These are phyloP conservation scores for Datnioides undecimradiatus DNA, from an alignment of 2,113 vertebrate species.

Conservation along the genomic window DNA sequence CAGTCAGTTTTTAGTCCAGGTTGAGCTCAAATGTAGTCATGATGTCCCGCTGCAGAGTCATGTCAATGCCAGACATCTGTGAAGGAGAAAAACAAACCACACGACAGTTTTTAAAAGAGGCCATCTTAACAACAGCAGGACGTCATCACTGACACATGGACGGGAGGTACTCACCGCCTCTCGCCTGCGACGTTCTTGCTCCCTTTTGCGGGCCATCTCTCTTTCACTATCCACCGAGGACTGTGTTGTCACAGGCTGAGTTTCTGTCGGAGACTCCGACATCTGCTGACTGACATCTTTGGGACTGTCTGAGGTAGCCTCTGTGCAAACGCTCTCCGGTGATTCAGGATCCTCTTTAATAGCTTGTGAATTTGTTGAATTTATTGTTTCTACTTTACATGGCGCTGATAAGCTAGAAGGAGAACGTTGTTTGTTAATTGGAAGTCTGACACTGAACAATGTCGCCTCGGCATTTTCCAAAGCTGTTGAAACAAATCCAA, in stretches of 20 bases:
- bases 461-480: neutral
- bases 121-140: accelerated
- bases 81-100: slow-evolving; percentile 49
- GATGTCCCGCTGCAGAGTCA: slow-evolving; percentile 90
- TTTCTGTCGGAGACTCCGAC: slow-evolving; percentile 42
- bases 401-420: slow-evolving; percentile 44
- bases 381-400: slow-evolving; percentile 41
- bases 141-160: neutral
- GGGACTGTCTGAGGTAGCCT: slow-evolving; percentile 45
- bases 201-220: slow-evolving; percentile 88
- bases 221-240: slow-evolving; percentile 76
- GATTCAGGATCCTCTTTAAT: slow-evolving; percentile 40
- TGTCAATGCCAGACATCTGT: slow-evolving; percentile 90
- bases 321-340: slow-evolving; percentile 48
- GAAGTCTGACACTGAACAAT: neutral
- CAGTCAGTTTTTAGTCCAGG: slow-evolving; percentile 79
- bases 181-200: slow-evolving; percentile 91
- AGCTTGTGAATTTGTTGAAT: slow-evolving; percentile 8
- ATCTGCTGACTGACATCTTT: slow-evolving; percentile 35
- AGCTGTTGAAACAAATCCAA: neutral
- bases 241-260: slow-evolving; percentile 52
- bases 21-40: slow-evolving; percentile 93
- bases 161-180: slow-evolving; percentile 87
- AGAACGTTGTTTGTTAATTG: neutral
- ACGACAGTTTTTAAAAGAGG: neutral